Percentiles rank a stretch among this genome's conserved stretches.
Evolutionary conservation across 2,113 vertebrate species (phyloP).

Genomic region (Aleadryas rufinucha): DNA sequence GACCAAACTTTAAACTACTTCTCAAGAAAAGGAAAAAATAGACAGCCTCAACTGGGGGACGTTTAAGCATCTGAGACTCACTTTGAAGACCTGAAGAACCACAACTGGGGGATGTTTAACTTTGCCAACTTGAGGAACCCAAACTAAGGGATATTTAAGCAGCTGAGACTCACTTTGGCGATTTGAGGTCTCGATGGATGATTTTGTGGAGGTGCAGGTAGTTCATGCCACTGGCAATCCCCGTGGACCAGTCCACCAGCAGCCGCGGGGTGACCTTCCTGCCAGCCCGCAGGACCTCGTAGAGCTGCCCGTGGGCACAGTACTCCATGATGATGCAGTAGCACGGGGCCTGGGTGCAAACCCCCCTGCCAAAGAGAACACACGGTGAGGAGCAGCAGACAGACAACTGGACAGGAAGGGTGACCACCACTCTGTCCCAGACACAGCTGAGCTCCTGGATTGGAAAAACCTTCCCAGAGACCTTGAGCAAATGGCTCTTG

Average conservation of each 20-base stretch:
- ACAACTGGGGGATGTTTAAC: neutral
- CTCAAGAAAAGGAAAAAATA: neutral
- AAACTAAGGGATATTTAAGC: neutral
- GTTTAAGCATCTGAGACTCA: neutral
- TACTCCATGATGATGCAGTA: constrained; percentile 99
- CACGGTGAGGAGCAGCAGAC: neutral
- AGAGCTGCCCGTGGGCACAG: constrained; percentile 95
- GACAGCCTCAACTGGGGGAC: neutral
- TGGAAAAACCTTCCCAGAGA: neutral
- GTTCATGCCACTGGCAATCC: constrained; percentile 98
- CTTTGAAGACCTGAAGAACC: neutral
- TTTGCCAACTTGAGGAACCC: neutral
- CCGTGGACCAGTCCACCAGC: constrained; percentile 96
- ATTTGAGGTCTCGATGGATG: constrained; percentile 98
- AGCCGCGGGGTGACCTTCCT: constrained; percentile 89
- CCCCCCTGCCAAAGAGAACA: constrained; percentile 78
- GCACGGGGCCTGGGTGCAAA: constrained; percentile 96
- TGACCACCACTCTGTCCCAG: neutral
- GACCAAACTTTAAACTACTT: neutral
- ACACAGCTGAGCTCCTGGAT: neutral
- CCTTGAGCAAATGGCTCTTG: rapidly evolving
- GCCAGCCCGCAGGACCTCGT: constrained; percentile 91
- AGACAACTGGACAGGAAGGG: neutral
- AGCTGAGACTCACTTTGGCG: constrained; percentile 84
- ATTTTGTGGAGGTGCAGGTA: constrained; percentile 99